Evolutionary conservation across 2,113 vertebrate species (phyloP).

Genomic region (human (Homo sapiens)): GRCh38 chr2:10889501-10890000

Average conservation of each 20-base stretch:
- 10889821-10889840: background rate
- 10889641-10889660: too few relatives aligned
- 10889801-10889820: background rate
- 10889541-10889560: background rate
- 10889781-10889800: background rate
- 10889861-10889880: background rate
- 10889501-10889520: background rate
- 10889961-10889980: too few relatives aligned
- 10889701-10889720: background rate
- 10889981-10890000: rapidly evolving
- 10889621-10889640: rapidly evolving
- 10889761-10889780: background rate
- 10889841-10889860: background rate
- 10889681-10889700: background rate
- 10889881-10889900: background rate
- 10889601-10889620: background rate
- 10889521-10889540: rapidly evolving
- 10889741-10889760: background rate
- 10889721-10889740: background rate
- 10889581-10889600: background rate
- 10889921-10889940: rapidly evolving
- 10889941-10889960: background rate
- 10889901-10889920: background rate
- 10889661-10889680: background rate
- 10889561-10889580: background rate